Conservation (phyloP, 2,888 invertebrate genomes). For the Ctenicera cuprea region DNA sequence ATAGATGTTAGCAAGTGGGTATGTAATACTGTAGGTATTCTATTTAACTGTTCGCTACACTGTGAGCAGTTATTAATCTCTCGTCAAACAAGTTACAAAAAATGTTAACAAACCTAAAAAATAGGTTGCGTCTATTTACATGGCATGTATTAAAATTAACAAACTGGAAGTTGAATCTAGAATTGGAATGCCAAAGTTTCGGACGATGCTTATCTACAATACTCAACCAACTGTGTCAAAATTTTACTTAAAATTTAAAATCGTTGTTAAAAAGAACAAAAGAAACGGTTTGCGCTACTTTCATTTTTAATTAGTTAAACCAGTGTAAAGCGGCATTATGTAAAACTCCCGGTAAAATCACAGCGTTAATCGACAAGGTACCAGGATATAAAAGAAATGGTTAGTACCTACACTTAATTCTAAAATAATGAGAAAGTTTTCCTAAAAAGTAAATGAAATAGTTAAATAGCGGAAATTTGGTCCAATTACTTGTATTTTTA, state of each 20-base stretch:
- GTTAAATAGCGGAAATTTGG: slow-evolving; percentile 7
- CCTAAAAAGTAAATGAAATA: neutral
- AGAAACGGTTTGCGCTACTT: slow-evolving; percentile 28
- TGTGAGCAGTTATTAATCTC: slow-evolving; percentile 23
- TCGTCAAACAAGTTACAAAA: slow-evolving; percentile 27
- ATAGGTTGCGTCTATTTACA: neutral
- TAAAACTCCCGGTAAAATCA: slow-evolving; percentile 8
- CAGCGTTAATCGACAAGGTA: neutral
- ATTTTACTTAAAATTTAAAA: neutral
- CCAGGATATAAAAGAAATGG: slow-evolving; percentile 8
- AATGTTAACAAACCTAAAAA: slow-evolving; percentile 30
- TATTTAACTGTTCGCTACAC: slow-evolving; percentile 34
- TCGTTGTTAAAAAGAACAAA: slow-evolving; percentile 12
- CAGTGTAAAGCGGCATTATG: slow-evolving; percentile 28
- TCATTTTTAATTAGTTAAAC: slow-evolving; percentile 32
- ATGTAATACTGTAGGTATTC: slow-evolving; percentile 19
- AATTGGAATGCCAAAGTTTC: slow-evolving; percentile 21
- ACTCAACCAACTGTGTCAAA: neutral
- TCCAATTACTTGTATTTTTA: neutral
- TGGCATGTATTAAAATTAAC: slow-evolving; percentile 25
- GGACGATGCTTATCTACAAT: slow-evolving; percentile 4
- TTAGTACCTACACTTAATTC: neutral
- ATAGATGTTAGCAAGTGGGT: slow-evolving; percentile 1
- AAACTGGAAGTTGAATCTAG: slow-evolving; percentile 10
- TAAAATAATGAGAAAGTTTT: slow-evolving; percentile 6